Base-by-base conservation (phyloP, 2,113 vertebrate genomes). In the Vulpes lagopus region DNA sequence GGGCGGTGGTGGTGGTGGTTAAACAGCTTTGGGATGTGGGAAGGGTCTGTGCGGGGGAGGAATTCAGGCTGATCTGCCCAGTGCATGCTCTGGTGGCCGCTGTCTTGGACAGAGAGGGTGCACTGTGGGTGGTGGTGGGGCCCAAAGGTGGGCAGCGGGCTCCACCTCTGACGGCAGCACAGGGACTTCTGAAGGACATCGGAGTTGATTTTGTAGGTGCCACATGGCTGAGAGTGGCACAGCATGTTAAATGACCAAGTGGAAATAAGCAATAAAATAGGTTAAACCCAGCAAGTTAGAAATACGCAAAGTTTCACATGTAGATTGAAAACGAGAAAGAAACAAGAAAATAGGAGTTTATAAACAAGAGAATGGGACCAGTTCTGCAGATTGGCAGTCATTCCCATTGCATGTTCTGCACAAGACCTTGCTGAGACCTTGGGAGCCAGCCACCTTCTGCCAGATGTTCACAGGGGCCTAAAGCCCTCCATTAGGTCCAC, bases 311-410 rank as follows among this genome's bases (percentile, higher is more conserved):
- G 11, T 64, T 38, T 11, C n/a, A 0, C 7, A 27, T 32, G 30
- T 0, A 5, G 27, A 17, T 27, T 14, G 55, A 30, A 53, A 59
- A 15, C 0, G 20, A 55, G 73, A 64, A 15, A 32, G 16, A 11
- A 55, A 25, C 69, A 27, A 11, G 10, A 60, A 82, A 32, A 17
- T 3, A 4, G n/a, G 12, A 0, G 3, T 73, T 35, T 2, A 4
- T 43, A 43, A 43, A 43, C 43, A 67, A 23, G 60, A 59, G 1
- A 59, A 43, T 20, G 0, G 23, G 60, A 35, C 7, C 35, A 3
- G 1, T 35, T 67, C 25, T 53, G 43, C 15, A 67, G 0, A 2
- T 8, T 2, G 55, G 30, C 8, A 14, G 23, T 62, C 5, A 0
- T 25, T 67, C 35, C 25, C 1, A 0, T 12, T 64, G 74, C 25